Base-by-base conservation (phyloP, 35 echinoderm and acorn worm species). In the Lytechinus variegatus region DNA sequence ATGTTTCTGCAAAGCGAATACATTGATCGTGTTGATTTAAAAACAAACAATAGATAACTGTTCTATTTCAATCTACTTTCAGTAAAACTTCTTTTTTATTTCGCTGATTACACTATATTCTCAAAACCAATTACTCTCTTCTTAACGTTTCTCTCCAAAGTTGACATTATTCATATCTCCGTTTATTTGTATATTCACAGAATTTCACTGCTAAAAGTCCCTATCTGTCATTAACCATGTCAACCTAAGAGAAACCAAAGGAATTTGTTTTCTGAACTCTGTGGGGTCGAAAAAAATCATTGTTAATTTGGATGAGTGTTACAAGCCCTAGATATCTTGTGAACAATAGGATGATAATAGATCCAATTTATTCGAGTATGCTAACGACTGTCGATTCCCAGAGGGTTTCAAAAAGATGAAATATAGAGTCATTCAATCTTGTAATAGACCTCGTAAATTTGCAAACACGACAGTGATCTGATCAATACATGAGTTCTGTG, bases 351-450 rank as follows among this genome's bases (percentile, higher is more conserved):
- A 79, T 24, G 14, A 79, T 79, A 24, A 79, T 79, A 79, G 24
- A 79, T 79, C 66, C n/a, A 79, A 79, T 79, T 24, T 79, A 16
- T 24, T 79, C 16, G n/a, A 79, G 19, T 79, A 79, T 79, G 66
- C 66, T 79, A 79, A 79, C 66, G 66, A 79, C 66, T 79, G 66
- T 79, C 66, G n/a, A 79, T 79, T 79, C 66, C 66, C 66, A 79
- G 66, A 79, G 66, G 66, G 66, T 79, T 7, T 79, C 21, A 79
- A 16, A 79, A 16, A 79, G 12, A 79, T 79, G 21, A 79, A 79
- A 79, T 79, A 79, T 79, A n/a, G 66, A 79, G 16, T 79, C 66
- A 79, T 79, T 79, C 66, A 79, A 79, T 79, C 66, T 79, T 79
- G 66, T 24, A 79, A 79, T 24, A 79, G 66, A 79, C 21, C 66